Evolutionary conservation across 2,797 vertebrate genomes (phyloP).

Genomic region (Alca torda): DNA sequence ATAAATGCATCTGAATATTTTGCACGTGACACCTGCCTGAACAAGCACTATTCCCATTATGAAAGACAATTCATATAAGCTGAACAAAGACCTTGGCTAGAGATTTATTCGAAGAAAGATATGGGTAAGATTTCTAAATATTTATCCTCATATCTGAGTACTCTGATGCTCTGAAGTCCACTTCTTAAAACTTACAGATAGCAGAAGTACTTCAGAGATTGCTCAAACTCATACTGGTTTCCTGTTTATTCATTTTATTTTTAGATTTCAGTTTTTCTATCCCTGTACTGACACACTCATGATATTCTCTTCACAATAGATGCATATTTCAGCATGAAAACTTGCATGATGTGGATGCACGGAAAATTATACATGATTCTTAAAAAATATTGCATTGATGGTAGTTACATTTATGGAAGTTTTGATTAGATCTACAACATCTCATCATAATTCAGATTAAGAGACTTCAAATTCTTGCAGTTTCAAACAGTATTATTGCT

Average conservation of each 20-base stretch:
- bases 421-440: neutral
- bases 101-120: neutral
- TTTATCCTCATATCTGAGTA: neutral
- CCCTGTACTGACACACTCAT: neutral
- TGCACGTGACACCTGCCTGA: neutral
- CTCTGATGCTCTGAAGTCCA: neutral
- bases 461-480: neutral
- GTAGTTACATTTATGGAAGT: neutral
- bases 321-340: neutral
- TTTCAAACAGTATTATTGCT: neutral
- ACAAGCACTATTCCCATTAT: neutral
- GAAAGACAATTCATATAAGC: neutral
- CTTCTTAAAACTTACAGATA: neutral
- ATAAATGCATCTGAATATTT: neutral
- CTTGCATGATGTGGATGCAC: neutral
- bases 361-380: neutral
- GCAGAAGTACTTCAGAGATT: neutral
- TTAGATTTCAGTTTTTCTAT: neutral
- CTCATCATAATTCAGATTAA: neutral
- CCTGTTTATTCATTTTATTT: neutral
- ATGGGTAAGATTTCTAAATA: neutral
- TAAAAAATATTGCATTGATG: neutral
- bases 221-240: neutral
- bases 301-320: neutral
- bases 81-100: neutral